These are phyloP conservation scores for Rhinella marina DNA, from an alignment of 2,797 vertebrate genomes.

Conservation along the genomic window DNA sequence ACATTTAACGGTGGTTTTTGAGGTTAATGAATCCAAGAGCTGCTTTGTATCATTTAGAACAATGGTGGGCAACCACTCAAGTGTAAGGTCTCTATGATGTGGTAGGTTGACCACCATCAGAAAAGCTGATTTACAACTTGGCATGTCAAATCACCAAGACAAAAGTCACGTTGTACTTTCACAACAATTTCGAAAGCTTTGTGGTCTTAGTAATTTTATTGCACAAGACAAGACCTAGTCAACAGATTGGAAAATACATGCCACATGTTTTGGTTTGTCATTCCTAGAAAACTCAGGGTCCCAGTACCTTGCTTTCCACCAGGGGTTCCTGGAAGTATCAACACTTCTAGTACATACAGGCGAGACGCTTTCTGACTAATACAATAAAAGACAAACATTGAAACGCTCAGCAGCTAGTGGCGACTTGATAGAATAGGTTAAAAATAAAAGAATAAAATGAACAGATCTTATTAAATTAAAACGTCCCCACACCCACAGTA, in stretches of 20 bases:
- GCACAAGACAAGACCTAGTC: conserved; percentile 43
- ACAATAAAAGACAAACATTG: conserved; percentile 8
- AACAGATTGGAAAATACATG: conserved; percentile 35
- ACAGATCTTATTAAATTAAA: conserved; percentile 43
- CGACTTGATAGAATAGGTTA: conserved; percentile 25
- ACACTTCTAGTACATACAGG: conserved; percentile 2
- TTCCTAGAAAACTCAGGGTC: conserved; percentile 15
- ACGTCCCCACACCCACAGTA: not conserved
- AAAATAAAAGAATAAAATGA: conserved; percentile 26
- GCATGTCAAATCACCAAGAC: not conserved
- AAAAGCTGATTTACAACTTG: not conserved
- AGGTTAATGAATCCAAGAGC: no score
- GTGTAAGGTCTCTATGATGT: not conserved
- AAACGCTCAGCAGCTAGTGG: not conserved
- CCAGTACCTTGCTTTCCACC: not conserved
- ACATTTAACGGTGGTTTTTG: no score
- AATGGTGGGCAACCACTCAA: no score
- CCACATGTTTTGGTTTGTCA: conserved; percentile 30
- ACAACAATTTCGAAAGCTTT: not conserved
- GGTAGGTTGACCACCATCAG: not conserved
- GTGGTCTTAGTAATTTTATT: conserved; percentile 43
- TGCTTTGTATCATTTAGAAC: no score
- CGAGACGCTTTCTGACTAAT: not conserved
- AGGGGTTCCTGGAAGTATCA: not conserved
- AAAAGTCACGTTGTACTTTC: not conserved